Base-by-base conservation (phyloP, 2,888 invertebrate species). In the Epinotia bilunana region DNA sequence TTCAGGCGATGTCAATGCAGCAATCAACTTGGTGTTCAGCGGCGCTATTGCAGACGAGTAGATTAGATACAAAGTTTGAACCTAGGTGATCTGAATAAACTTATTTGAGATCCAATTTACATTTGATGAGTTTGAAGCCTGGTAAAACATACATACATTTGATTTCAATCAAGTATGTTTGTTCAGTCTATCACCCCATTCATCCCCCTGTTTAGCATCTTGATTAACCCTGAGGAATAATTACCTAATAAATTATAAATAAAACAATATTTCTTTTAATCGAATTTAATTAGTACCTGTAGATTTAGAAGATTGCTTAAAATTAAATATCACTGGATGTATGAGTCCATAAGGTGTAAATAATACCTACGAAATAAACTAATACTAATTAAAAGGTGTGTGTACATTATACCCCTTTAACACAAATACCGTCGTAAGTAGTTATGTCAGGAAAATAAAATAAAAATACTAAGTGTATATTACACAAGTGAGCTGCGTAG, bases 1-100 rank as follows among this genome's bases (percentile, higher is more conserved):
- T 88, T 13, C 89, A 94, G 99, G 99, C 72, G 97, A 99, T 87
- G 96, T 99, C 3, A 98, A 98, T 85, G 97, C 97, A 23, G 99
- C 99, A 18, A 96, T 99, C 74, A 98, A 99, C 88, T 94, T 99
- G 71, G 97, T 99, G 28, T 97, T 99, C 85, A 97, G 91, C 72
- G 93, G 93, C 63, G 91, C 90, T 13, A 91, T 93, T 71, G 88
- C 87, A 58, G 92, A 93, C 57, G 89, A 92, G 74, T 91, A 88
- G 53, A n/a, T 53, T 91, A 88, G 53, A n/a, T 53, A 53, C n/a
- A 1, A 39, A 78, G 63, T 39, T 57, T 28, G 33, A 33, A 43
- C 7, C n/a, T 53, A 49, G 16, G 16, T 16, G 3, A 53, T 53
- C n/a, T 53, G 16, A 49, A n/a, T 53, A 53, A 53, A 53, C n/a